A percentile compares a stretch with the other conserved stretches of the same genome.
These are phyloP conservation scores for Chauna torquata DNA, from an alignment of 2,113 vertebrate species.

Conservation along the genomic window DNA sequence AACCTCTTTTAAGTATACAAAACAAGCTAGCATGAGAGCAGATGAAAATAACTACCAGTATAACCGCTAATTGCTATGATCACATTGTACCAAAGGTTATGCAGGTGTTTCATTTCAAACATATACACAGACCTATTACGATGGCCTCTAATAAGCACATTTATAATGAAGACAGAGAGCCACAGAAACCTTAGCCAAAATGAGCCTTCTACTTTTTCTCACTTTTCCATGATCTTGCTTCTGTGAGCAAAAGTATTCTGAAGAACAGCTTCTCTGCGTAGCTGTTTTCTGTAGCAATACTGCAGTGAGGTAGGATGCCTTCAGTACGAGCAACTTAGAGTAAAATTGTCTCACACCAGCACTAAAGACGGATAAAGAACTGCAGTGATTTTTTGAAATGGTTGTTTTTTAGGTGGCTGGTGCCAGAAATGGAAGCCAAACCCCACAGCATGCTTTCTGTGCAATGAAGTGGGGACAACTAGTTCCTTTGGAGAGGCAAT, in stretches of 20 bases:
- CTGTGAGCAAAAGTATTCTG: background rate
- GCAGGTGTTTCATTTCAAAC: background rate
- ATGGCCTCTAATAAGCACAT: background rate
- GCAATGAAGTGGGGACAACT: background rate
- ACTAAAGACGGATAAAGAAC: slow-evolving; percentile 1
- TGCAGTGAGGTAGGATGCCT: background rate
- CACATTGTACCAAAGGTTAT: background rate
- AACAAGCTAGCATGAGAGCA: background rate
- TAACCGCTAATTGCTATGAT: background rate
- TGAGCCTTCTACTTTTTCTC: background rate
- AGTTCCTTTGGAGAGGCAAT: background rate
- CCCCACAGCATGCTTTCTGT: background rate
- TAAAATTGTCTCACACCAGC: background rate
- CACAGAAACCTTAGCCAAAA: background rate
- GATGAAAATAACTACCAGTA: background rate
- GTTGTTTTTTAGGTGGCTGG: background rate
- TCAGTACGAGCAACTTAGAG: background rate
- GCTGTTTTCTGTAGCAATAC: background rate
- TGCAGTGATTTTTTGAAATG: background rate
- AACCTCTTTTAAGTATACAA: background rate
- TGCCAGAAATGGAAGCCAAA: background rate
- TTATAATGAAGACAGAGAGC: background rate
- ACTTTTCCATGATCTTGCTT: background rate
- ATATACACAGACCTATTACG: background rate
- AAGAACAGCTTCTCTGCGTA: background rate